A percentile compares a stretch with the other conserved stretches of the same genome.
Evolutionary conservation across 2,888 invertebrate genomes (phyloP).

Genomic region (Allophyes oxyacanthae): DNA sequence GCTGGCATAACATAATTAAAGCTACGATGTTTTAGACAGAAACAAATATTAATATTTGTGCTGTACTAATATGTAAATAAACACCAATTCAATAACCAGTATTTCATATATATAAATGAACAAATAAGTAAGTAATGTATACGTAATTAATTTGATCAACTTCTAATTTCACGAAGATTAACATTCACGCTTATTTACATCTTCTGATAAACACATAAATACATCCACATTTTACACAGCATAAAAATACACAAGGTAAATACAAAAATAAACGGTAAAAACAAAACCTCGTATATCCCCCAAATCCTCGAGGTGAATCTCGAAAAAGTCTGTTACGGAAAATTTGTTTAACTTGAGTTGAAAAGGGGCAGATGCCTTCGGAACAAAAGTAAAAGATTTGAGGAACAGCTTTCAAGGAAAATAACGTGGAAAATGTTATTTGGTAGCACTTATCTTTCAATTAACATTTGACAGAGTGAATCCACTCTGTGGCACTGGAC

Average conservation of each 20-base stretch:
- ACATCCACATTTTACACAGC: constrained; percentile 26
- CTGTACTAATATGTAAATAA: background rate
- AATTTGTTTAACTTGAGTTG: constrained; percentile 85
- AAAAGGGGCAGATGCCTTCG: constrained; percentile 78
- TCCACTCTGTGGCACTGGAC: constrained; percentile 24
- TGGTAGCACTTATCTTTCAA: constrained; percentile 76
- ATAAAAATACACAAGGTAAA: constrained; percentile 49
- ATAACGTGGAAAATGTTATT: constrained; percentile 72
- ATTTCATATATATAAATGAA: background rate
- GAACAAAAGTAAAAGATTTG: constrained; percentile 80
- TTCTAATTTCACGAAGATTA: background rate
- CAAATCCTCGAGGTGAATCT: constrained; percentile 82
- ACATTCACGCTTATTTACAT: background rate
- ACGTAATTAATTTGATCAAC: background rate
- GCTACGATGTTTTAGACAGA: constrained; percentile 15
- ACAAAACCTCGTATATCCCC: constrained; percentile 80
- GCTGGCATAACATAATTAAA: constrained; percentile 37
- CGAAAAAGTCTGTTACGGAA: constrained; percentile 83
- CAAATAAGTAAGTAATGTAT: background rate
- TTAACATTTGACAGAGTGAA: constrained; percentile 73
- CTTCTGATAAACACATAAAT: constrained; percentile 7
- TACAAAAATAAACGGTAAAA: constrained; percentile 77
- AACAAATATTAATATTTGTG: constrained; percentile 21
- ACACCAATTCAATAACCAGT: background rate
- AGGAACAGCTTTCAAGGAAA: constrained; percentile 72